Evolutionary conservation across 92 coral and sea anemone species (phyloP).

Genomic region (Palythoa grandiflora): DNA sequence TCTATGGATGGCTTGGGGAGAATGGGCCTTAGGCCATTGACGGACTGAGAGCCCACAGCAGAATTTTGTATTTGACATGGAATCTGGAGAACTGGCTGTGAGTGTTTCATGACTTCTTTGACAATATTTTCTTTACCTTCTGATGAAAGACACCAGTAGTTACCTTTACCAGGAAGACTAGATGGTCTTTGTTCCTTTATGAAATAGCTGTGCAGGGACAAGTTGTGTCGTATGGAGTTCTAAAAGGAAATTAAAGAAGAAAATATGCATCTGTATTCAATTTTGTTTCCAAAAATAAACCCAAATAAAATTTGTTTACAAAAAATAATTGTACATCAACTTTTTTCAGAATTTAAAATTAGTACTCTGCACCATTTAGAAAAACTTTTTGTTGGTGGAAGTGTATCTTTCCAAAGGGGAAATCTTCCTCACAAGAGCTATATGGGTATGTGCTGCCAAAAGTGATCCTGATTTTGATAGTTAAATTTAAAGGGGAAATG

Average conservation of each 20-base stretch:
- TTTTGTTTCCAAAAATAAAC: too few species aligned
- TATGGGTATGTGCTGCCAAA: too few species aligned
- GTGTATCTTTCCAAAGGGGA: too few species aligned
- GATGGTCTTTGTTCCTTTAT: conserved; percentile 90
- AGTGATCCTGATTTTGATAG: too few species aligned
- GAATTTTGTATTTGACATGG: conserved; percentile 50
- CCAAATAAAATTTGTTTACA: too few species aligned
- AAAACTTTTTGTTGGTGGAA: too few species aligned
- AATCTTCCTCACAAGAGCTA: too few species aligned
- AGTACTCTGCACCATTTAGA: too few species aligned
- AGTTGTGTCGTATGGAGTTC: conserved; percentile 98
- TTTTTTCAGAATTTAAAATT: too few species aligned
- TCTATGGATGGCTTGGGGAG: conserved; percentile 86
- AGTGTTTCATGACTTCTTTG: conserved; percentile 89
- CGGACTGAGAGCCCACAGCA: conserved; percentile 8
- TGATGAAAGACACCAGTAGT: conserved; percentile 95
- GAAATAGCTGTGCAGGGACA: conserved; percentile 95
- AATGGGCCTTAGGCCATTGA: conserved; percentile 85
- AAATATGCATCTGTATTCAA: too few species aligned
- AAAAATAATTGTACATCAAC: too few species aligned
- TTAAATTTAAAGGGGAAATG: too few species aligned
- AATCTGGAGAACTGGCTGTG: conserved; percentile 71
- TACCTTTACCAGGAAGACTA: conserved; percentile 94
- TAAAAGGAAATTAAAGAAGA: conserved; percentile 43
- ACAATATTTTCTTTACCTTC: conserved; percentile 96